Evolutionary conservation across 2,888 invertebrate species (phyloP).

Genomic region (Diarsia brunnea): DNA sequence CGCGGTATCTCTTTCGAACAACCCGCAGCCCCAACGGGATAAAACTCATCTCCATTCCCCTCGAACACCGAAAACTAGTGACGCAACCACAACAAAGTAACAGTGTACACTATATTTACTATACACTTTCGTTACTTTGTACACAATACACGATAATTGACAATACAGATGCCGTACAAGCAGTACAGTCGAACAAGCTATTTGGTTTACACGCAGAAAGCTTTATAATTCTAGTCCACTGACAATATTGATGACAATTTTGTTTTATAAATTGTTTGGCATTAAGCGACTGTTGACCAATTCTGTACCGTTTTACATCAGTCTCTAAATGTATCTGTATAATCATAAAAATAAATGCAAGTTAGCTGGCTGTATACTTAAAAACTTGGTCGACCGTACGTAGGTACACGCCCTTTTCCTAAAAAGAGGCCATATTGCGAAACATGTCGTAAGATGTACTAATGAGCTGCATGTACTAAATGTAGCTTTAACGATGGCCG

Average conservation of each 20-base stretch:
- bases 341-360: no score
- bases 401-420: slow-evolving; percentile 49
- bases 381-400: no score
- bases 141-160: slow-evolving; percentile 55
- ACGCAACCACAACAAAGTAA: slow-evolving; percentile 43
- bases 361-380: no score
- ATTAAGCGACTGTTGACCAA: no score
- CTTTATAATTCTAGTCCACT: no score
- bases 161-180: slow-evolving; percentile 26
- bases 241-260: no score
- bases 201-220: no score
- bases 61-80: slow-evolving; percentile 3
- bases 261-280: no score
- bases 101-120: slow-evolving; percentile 37
- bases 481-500: slow-evolving; percentile 16
- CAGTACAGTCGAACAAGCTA: neutral
- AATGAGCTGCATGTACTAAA: slow-evolving; percentile 39
- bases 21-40: no score
- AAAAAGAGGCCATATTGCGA: slow-evolving; percentile 55
- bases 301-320: no score
- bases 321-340: no score
- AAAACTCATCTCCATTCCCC: rapidly evolving
- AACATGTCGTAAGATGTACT: slow-evolving; percentile 50
- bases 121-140: neutral
- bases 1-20: no score